Conservation (phyloP, 2,888 invertebrate genomes). For the Drosophila monieri region DNA sequence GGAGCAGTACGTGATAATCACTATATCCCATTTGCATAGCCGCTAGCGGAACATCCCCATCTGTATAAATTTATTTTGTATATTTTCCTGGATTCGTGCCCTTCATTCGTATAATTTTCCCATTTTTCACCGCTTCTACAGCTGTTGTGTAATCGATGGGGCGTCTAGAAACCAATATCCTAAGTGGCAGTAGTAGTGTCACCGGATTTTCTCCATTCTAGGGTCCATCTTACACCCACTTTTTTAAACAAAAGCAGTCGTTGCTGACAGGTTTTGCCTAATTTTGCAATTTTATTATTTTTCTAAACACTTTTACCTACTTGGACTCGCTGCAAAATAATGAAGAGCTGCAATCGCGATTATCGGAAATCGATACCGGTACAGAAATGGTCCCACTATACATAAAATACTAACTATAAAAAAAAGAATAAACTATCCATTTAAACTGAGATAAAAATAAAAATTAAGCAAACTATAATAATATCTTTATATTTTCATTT, state of each 20-base stretch:
- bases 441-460: no score
- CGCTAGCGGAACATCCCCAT: neutral
- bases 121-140: constrained; percentile 46
- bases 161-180: neutral
- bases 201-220: neutral
- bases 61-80: neutral
- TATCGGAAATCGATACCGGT: neutral
- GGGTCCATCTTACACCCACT: neutral
- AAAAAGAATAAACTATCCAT: neutral
- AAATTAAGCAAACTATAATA: neutral
- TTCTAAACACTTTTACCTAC: constrained; percentile 26
- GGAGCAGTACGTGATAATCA: constrained; percentile 29
- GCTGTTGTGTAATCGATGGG: constrained; percentile 67
- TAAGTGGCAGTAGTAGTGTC: neutral
- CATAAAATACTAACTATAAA: neutral
- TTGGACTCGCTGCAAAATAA: constrained; percentile 40
- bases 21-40: constrained; percentile 16
- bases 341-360: constrained; percentile 5
- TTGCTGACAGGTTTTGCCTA: neutral
- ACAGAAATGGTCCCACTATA: neutral
- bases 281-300: constrained; percentile 1
- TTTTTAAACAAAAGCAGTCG: neutral
- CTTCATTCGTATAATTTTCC: constrained; percentile 36
- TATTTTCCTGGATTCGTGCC: constrained; percentile 15
- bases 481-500: neutral